Percentiles rank a stretch among this genome's conserved stretches.
phyloP scores from a whole-genome alignment of 2,797 vertebrate species.

The Selene dorsalis region DNA sequence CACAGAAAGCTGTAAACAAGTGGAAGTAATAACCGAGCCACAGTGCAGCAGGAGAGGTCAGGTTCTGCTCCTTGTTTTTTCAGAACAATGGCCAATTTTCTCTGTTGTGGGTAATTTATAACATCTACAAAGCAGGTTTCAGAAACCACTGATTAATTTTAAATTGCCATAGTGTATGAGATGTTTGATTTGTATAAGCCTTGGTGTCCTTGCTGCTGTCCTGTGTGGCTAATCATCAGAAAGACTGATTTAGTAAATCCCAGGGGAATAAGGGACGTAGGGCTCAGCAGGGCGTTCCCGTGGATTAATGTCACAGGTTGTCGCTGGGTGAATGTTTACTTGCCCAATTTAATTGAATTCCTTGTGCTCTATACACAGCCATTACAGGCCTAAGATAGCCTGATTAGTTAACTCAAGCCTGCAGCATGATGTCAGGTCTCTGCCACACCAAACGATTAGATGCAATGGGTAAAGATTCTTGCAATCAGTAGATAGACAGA shows the following conservation, averaged over 20 bases:
- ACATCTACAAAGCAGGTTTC: slow-evolving; percentile 10
- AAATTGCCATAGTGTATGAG: slow-evolving; percentile 14
- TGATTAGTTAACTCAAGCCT: slow-evolving; percentile 73
- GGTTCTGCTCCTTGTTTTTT: slow-evolving; percentile 19
- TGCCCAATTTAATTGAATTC: slow-evolving; percentile 75
- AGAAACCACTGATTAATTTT: slow-evolving; percentile 18
- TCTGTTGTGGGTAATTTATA: slow-evolving; percentile 24
- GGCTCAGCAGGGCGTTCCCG: slow-evolving; percentile 38
- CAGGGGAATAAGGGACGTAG: slow-evolving; percentile 30
- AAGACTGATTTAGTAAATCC: slow-evolving; percentile 56
- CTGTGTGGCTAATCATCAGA: slow-evolving; percentile 51
- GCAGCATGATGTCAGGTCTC: slow-evolving; percentile 44
- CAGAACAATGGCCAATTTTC: slow-evolving; percentile 20
- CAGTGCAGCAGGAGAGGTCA: slow-evolving; percentile 21
- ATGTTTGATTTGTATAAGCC: slow-evolving; percentile 27
- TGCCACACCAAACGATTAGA: slow-evolving; percentile 37
- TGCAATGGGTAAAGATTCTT: slow-evolving; percentile 53
- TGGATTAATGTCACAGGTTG: slow-evolving; percentile 73
- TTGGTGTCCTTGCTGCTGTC: slow-evolving; percentile 17
- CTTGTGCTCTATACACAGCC: slow-evolving; percentile 62
- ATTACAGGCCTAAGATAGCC: slow-evolving; percentile 62
- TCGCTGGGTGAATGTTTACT: slow-evolving; percentile 72
- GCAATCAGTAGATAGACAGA: slow-evolving; percentile 51
- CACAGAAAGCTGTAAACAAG: slow-evolving; percentile 20
- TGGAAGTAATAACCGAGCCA: slow-evolving; percentile 26